Evolutionary conservation across 2,797 vertebrate genomes (phyloP).

Genomic region (Muscicapa striata): DNA sequence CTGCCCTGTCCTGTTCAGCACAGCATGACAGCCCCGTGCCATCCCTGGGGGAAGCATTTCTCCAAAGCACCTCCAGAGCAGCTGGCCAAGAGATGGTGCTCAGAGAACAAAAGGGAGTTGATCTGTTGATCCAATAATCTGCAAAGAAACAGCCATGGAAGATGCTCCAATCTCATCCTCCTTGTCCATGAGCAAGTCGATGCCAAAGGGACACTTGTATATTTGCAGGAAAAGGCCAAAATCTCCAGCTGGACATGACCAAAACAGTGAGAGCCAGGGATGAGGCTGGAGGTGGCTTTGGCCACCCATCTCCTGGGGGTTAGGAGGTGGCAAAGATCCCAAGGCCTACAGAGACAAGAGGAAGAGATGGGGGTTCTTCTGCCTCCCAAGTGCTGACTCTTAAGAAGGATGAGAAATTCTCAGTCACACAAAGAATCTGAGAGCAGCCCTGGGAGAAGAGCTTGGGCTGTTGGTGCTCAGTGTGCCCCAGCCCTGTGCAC

Average conservation of each 20-base stretch:
- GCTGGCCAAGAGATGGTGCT: not conserved
- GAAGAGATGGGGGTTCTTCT: rapidly evolving
- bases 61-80: not conserved
- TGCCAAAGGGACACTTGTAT: not conserved
- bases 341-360: not conserved
- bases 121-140: not conserved
- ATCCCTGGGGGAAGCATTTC: not conserved
- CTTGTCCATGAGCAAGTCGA: too few species aligned
- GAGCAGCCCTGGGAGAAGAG: not conserved
- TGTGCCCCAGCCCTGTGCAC: rapidly evolving
- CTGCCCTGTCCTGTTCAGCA: not conserved
- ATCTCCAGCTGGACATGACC: not conserved
- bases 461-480: not conserved
- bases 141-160: not conserved
- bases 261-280: not conserved
- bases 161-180: not conserved
- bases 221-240: not conserved
- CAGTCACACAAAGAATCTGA: not conserved
- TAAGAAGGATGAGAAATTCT: not conserved
- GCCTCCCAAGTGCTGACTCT: not conserved
- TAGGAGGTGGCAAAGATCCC: not conserved
- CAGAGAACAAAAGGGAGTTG: not conserved
- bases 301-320: not conserved
- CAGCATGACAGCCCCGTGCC: not conserved
- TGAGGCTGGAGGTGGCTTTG: not conserved